Percentiles rank a stretch among this genome's conserved stretches.
phyloP scores from a whole-genome alignment of 2,797 vertebrate species.

The Gambelia wislizenii region DNA sequence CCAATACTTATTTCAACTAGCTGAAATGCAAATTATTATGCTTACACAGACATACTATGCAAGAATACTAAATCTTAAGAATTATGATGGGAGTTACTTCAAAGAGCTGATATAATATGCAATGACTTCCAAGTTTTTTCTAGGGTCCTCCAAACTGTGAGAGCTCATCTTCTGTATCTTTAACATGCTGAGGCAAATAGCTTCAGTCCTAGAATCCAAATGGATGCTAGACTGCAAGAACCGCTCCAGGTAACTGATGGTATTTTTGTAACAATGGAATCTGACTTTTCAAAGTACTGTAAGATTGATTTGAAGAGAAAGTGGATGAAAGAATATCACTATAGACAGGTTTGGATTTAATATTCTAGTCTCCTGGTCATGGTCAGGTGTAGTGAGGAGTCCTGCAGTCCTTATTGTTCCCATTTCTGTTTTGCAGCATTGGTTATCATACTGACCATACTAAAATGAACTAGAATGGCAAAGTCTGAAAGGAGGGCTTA shows the following conservation, averaged over 20 bases:
- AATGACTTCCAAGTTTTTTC: neutral
- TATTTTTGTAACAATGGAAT: slow-evolving; percentile 39
- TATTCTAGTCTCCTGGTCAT: neutral
- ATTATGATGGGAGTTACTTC: fast-evolving
- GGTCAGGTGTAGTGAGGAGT: neutral
- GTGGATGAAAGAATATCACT: neutral
- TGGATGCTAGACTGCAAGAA: slow-evolving; percentile 25
- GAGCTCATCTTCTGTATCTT: slow-evolving; percentile 1
- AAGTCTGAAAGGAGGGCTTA: neutral
- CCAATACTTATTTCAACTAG: neutral
- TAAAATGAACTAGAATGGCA: neutral
- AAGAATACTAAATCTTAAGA: neutral
- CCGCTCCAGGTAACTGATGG: neutral
- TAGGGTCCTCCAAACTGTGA: neutral
- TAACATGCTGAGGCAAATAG: slow-evolving; percentile 36
- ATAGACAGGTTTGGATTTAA: neutral
- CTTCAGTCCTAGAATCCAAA: slow-evolving; percentile 46
- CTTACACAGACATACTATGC: fast-evolving
- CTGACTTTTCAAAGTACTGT: slow-evolving; percentile 38
- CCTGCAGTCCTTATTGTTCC: too few species aligned
- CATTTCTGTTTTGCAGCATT: neutral
- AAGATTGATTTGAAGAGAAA: slow-evolving; percentile 15
- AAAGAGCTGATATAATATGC: fast-evolving
- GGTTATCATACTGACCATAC: neutral
- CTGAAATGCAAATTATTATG: neutral